Base-by-base conservation (phyloP, 2,797 vertebrate genomes). In the Bovichtus diacanthus region DNA sequence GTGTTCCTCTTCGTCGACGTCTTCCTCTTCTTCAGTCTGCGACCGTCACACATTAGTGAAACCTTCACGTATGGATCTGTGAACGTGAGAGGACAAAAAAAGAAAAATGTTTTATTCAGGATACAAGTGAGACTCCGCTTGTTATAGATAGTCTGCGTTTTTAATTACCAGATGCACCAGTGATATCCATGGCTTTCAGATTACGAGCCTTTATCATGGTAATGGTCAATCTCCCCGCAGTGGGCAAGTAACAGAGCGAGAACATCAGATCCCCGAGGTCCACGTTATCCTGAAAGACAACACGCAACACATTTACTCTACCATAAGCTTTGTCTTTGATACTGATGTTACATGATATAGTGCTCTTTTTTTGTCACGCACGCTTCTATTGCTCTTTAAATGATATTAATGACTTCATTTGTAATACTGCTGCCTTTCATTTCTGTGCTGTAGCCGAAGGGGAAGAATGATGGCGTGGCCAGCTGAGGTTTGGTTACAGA, bases 231-330 rank as follows among this genome's bases (percentile, higher is more conserved):
- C 98, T 97, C 77, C 97, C 98, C 27, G 98, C 98, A 54, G 98
- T 99, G 43, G 98, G 98, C 84, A 99, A 94, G 91, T 99, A 99
- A 91, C 98, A 99, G 87, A 99, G 97, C 1, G 98, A 99, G 93
- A 99, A 98, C 98, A 99, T 99, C 86, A 99, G 88, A 88, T 99
- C 98, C 39, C 98, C 98, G n/a, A 99, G 97, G 90, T 99, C 98
- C 94, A 99, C 97, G 0, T 99, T 99, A 89, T 99, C 98, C 98
- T 99, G 89, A 86, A 86, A 84, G 84, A 88, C n/a, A 80, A 70
- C 9, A 80, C n/a, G 84, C 59, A 72, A 66, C 23, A 81, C 27
- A 73, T 55, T 64, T 31, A 51, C 6, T 65, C 1, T 15, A 23
- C n/a, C 13, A 31, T n/a, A 11, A 31, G 27, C 8, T 55, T 70